These are phyloP conservation scores for Glaucopsyche alexis DNA, from an alignment of 2,888 invertebrate genomes.

Conservation along the genomic window DNA sequence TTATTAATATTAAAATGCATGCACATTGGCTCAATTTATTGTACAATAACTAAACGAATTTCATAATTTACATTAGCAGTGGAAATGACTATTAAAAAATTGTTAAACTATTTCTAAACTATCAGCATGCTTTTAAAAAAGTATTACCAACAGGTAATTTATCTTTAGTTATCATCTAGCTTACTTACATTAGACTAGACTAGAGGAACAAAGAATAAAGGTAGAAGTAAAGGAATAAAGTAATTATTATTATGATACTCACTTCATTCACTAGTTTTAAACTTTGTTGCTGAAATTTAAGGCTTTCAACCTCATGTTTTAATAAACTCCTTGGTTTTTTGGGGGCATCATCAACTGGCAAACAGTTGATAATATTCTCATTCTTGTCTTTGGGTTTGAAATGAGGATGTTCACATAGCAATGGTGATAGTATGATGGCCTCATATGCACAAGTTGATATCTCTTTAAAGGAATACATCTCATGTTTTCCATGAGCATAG, in stretches of 20 bases:
- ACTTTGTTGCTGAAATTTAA: slow-evolving; percentile 83
- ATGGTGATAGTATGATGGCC: slow-evolving; percentile 90
- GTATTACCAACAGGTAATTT: too few relatives aligned
- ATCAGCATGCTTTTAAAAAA: too few relatives aligned
- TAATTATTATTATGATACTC: slow-evolving; percentile 44
- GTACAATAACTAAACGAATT: too few relatives aligned
- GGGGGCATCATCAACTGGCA: slow-evolving; percentile 83
- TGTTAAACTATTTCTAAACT: too few relatives aligned
- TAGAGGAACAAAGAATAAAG: neutral
- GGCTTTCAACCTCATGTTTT: slow-evolving; percentile 85
- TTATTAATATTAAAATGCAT: slow-evolving; percentile 24
- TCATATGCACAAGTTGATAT: slow-evolving; percentile 97
- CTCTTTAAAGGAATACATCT: slow-evolving; percentile 95
- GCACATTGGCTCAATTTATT: neutral
- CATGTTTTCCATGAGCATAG: slow-evolving; percentile 92
- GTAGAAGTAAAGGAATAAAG: neutral
- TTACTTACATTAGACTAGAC: neutral
- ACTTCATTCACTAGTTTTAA: slow-evolving; percentile 58
- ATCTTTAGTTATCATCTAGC: too few relatives aligned
- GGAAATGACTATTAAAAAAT: too few relatives aligned
- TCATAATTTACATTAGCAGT: neutral
- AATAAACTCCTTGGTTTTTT: slow-evolving; percentile 87
- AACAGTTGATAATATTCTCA: slow-evolving; percentile 88
- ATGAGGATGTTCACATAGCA: slow-evolving; percentile 93
- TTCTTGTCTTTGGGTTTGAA: slow-evolving; percentile 89